Base-by-base conservation (phyloP, 2,113 vertebrate species). In the Dromaius novaehollandiae region DNA sequence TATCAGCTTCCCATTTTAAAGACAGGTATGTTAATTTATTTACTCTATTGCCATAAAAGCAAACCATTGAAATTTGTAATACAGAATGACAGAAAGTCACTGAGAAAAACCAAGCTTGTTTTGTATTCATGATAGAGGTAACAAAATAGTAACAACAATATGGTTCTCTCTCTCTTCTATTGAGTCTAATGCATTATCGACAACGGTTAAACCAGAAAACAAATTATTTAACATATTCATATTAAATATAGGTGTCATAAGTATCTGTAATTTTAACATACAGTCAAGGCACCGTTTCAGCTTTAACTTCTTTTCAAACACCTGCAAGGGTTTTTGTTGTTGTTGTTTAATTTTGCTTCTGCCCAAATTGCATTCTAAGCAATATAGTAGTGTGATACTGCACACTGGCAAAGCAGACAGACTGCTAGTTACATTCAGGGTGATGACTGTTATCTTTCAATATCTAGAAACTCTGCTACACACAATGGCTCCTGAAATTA, bases 231-330 rank as follows among this genome's bases (percentile, higher is more conserved):
- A n/a, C 11, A 26, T 9, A 50, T 8, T 58, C 8, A 55, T 40
- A 74, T 19, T 19, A 71, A 70, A 68, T n/a, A 32, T 70, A 81
- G 9, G 11, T n/a, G 42, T 64, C 7, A 90, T 36, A 74, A 25
- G 1, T 6, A 38, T 13, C 30, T 84, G 36, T 11, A 24, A 55
- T 68, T 86, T 93, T 75, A 78, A 36, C 30, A 38, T 7, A 0
- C 1, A 36, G 8, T 34, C 17, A 77, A 11, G 34, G 38, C 36
- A 46, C 12, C 2, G 4, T 25, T 8, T 1, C 7, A 75, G 15
- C 4, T 89, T 83, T 70, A 73, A 20, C 5, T 83, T 46, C 13
- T 44, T 85, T 61, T 40, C 25, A 66, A 81, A 18, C 13, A 50
- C 0, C 7, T 7, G 1, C 4, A 56, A 17, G 11, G 32, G 34